phyloP scores from a whole-genome alignment of 1,140 invertebrate species.

The Liolophura sinensis region DNA sequence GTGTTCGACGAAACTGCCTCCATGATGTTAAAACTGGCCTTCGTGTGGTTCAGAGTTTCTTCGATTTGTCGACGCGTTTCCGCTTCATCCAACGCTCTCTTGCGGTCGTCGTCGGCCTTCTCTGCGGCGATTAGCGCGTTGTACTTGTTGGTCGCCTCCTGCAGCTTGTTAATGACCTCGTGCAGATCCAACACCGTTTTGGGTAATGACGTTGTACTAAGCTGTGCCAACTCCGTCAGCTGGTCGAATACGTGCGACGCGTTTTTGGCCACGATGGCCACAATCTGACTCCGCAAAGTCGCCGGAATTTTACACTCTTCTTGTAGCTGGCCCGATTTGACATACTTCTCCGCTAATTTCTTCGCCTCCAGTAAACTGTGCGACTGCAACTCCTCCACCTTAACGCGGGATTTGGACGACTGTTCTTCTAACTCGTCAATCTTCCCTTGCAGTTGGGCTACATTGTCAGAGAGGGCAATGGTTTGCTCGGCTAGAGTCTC shows the following conservation, averaged over 20 bases:
- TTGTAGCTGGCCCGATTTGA: too few species aligned
- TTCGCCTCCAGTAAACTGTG: too few species aligned
- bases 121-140: not conserved
- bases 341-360: too few species aligned
- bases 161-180: constrained; percentile 27
- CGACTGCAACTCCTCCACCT: too few species aligned
- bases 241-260: constrained; percentile 23
- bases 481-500: constrained; percentile 22
- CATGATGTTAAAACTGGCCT: constrained; percentile 25
- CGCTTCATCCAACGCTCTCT: not conserved
- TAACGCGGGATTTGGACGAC: too few species aligned
- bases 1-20: constrained; percentile 35
- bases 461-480: too few species aligned
- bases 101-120: not conserved
- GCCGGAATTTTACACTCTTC: too few species aligned
- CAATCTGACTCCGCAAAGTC: not conserved
- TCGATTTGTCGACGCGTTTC: not conserved
- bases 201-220: constrained; percentile 24
- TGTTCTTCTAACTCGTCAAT: too few species aligned
- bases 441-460: too few species aligned
- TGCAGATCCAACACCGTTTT: constrained; percentile 24
- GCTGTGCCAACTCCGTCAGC: constrained; percentile 27
- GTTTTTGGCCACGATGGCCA: constrained; percentile 22
- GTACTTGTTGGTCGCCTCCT: constrained; percentile 10
- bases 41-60: constrained; percentile 26